phyloP scores from a whole-genome alignment of 2,888 invertebrate species.

The Gari tellinella region DNA sequence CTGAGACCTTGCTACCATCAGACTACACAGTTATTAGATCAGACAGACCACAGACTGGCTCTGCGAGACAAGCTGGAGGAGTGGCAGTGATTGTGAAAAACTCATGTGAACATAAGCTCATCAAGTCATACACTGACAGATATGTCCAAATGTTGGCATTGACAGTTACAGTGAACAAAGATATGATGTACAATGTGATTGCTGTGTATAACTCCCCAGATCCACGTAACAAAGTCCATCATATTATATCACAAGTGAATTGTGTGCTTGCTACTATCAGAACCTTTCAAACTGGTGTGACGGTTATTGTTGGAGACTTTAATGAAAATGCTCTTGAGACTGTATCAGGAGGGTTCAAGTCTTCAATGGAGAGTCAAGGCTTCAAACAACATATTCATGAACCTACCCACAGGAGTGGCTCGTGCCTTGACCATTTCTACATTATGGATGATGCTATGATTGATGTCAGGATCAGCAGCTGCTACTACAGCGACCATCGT shows the following conservation, averaged over 20 bases:
- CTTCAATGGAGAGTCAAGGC: neutral
- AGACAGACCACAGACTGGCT: no score
- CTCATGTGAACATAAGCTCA: no score
- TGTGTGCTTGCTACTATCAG: neutral
- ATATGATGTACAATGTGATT: no score
- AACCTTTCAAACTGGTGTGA: neutral
- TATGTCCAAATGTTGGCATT: no score
- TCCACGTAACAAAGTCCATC: neutral
- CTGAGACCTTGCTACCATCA: neutral
- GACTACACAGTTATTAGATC: neutral
- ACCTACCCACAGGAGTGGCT: neutral
- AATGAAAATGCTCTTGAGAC: neutral
- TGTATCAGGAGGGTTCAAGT: neutral
- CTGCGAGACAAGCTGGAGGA: no score
- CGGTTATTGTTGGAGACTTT: constrained; percentile 2
- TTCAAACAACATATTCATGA: neutral
- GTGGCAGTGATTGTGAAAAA: no score
- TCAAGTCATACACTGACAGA: no score
- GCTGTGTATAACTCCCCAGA: no score
- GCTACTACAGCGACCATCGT: neutral
- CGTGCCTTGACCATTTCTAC: neutral
- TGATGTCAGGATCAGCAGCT: neutral
- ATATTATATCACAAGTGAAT: neutral
- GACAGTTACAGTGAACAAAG: no score
- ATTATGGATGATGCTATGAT: no score